Base-by-base conservation (phyloP, 2,113 vertebrate species). In the Paralichthys olivaceus region DNA sequence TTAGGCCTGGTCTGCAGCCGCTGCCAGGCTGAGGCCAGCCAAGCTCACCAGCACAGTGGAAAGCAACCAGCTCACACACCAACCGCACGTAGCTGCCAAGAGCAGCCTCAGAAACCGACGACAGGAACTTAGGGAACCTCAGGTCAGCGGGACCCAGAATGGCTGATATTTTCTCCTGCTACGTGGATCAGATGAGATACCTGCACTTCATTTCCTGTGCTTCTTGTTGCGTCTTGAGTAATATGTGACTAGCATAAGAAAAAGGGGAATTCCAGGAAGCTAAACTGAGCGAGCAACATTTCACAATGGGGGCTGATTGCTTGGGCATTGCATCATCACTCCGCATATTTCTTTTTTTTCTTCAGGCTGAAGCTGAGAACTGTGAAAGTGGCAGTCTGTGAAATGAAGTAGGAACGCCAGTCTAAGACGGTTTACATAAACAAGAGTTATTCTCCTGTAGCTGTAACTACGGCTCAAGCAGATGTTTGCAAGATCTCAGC, bases 301-400 rank as follows among this genome's bases (percentile, higher is more conserved):
- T 81, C 82, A 90, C 91, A 92, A 91, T 86, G 83, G 47, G 67
- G 77, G 55, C 56, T 15, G 88, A 88, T 93, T 93, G 81, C 91
- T 69, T 6, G 58, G 5, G 45, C 63, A 63, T 94, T 94, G 91
- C 93, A 92, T 93, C 93, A 94, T 81, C 75, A 59, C 64, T 51
- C 65, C 45, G 58, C 75, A 76, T 83, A 54, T 77, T 66, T 66
- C 40, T 57, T 32, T 49, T 53, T 25, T 23, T 13, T 6, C n/a
- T 70, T 72, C 51, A 28, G 55, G 57, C 67, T 61, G 29, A 77
- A 54, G 57, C 74, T 68, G 58, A 61, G 66, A 79, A 69, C 77
- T 62, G 59, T 25, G 63, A 82, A 81, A 84, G 74, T 76, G 65
- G 62, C 84, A 79, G 82, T 1, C 32, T 37, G 43, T 25, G n/a